Conservation (phyloP, 2,888 invertebrate species). For the Lamproptera curius region DNA sequence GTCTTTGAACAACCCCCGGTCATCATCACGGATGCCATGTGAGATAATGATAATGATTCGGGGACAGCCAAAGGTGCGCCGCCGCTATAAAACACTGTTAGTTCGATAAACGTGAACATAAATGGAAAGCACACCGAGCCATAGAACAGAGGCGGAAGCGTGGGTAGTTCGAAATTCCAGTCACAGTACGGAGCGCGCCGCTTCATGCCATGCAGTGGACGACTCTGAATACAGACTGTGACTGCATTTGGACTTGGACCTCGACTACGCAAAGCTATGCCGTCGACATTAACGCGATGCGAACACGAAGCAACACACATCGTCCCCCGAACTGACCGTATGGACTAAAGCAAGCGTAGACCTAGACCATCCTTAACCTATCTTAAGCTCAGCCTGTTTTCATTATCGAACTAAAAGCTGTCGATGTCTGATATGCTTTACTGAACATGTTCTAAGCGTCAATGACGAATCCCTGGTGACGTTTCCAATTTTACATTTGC, state of each 20-base stretch:
- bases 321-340: constrained; percentile 27
- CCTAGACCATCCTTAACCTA: constrained; percentile 41
- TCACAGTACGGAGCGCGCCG: constrained; percentile 45
- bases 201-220: constrained; percentile 52
- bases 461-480: constrained; percentile 47
- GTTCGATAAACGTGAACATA: constrained; percentile 39
- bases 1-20: constrained; percentile 23
- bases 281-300: constrained; percentile 43
- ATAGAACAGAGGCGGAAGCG: constrained; percentile 69
- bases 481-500: constrained; percentile 28
- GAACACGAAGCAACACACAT: constrained; percentile 61
- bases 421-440: constrained; percentile 28
- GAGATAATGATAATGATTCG: no score
- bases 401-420: constrained; percentile 46
- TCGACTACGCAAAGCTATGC: constrained; percentile 39
- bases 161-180: constrained; percentile 70
- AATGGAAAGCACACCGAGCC: constrained; percentile 72
- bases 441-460: constrained; percentile 29
- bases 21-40: no score
- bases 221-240: constrained; percentile 70
- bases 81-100: constrained; percentile 23
- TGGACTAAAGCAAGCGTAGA: constrained; percentile 23
- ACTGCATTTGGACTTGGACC: constrained; percentile 58
- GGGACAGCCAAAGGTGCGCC: constrained; percentile 2
- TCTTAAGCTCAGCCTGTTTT: constrained; percentile 36